Conservation (phyloP, 2,888 invertebrate species). For the Erannis defoliaria region DNA sequence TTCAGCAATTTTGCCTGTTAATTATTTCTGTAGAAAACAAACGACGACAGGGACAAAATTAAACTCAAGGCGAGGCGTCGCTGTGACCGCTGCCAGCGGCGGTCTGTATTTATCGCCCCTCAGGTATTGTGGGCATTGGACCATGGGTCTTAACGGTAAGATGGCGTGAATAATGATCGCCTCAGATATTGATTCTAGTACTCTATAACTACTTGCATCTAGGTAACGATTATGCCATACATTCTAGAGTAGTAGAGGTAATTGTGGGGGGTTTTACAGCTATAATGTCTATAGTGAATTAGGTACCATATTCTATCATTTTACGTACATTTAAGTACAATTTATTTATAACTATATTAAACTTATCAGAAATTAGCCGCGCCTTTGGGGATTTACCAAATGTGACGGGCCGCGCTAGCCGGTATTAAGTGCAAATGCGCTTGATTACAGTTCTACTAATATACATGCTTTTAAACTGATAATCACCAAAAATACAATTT, state of each 20-base stretch:
- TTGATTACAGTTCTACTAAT: too few species aligned
- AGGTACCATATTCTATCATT: too few species aligned
- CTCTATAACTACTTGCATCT: conserved; percentile 20
- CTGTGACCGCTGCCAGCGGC: conserved; percentile 21
- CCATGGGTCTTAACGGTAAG: conserved; percentile 49
- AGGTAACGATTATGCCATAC: conserved; percentile 19
- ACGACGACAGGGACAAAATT: conserved; percentile 29
- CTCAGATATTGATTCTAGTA: conserved; percentile 44
- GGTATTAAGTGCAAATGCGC: too few species aligned
- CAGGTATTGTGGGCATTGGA: conserved; percentile 48
- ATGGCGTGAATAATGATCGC: conserved; percentile 51
- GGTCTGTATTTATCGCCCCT: conserved; percentile 45
- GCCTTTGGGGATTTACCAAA: too few species aligned
- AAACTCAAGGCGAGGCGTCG: conserved; percentile 22
- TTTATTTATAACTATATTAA: too few species aligned
- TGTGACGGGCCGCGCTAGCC: too few species aligned
- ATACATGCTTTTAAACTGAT: too few species aligned
- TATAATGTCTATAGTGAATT: too few species aligned
- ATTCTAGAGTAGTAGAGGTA: conserved; percentile 10
- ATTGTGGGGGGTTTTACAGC: not conserved
- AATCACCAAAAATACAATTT: too few species aligned
- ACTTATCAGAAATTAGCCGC: too few species aligned
- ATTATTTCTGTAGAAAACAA: conserved; percentile 34
- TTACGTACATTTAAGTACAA: too few species aligned
- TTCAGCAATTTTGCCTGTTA: conserved; percentile 26